Conservation (phyloP, 2,113 vertebrate species). For the Hippoglossus stenolepis region DNA sequence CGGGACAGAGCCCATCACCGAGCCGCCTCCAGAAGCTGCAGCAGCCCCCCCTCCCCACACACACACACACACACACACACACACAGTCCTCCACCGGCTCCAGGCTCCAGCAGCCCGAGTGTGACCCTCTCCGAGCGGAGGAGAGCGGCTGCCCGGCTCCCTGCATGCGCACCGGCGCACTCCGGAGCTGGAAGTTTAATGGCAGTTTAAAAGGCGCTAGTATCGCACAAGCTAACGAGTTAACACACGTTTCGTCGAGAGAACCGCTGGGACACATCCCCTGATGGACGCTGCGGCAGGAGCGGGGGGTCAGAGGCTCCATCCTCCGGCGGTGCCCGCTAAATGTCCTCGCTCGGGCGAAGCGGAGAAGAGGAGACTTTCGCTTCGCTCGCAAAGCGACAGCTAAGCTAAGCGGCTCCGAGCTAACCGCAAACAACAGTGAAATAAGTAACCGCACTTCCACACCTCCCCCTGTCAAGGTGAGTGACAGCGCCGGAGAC, state of each 20-base stretch:
- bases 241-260: fast-evolving
- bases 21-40: slow-evolving; percentile 16
- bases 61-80: neutral
- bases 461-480: neutral
- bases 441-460: slow-evolving; percentile 37
- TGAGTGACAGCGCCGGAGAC: neutral
- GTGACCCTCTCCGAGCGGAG: neutral
- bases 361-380: slow-evolving; percentile 56
- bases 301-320: slow-evolving; percentile 47
- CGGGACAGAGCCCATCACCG: slow-evolving; percentile 28
- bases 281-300: neutral
- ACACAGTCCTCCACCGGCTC: neutral
- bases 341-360: slow-evolving; percentile 72
- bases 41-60: neutral
- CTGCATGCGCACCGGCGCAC: slow-evolving; percentile 23
- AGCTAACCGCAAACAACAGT: slow-evolving; percentile 63
- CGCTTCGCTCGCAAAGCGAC: slow-evolving; percentile 60
- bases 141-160: slow-evolving; percentile 13
- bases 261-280: neutral
- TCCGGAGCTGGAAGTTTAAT: slow-evolving; percentile 46
- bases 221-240: neutral
- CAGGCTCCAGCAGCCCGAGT: neutral
- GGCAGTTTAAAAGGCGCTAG: slow-evolving; percentile 1
- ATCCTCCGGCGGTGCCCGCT: slow-evolving; percentile 74
- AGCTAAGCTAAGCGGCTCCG: slow-evolving; percentile 58